Base-by-base conservation (phyloP, 1,140 invertebrate genomes). In the Drosophila guanche region DNA sequence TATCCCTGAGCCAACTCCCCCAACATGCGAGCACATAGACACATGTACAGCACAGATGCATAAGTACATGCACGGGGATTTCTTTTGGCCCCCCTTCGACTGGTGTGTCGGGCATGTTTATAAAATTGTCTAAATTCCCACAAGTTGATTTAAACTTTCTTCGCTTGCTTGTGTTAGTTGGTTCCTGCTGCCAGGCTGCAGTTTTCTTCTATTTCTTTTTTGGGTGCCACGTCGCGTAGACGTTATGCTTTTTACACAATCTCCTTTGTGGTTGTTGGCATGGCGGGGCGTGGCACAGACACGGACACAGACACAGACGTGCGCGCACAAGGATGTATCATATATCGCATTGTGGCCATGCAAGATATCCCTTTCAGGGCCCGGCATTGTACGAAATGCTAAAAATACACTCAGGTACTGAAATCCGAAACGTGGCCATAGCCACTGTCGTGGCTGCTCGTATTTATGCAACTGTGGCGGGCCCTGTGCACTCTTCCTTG, bases 61-160 rank as follows among this genome's bases (percentile, higher is more conserved):
- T 33, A 33, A 33, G 29, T 33, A 40, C 55, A 81, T 59, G 27
- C 55, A 50, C 16, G 20, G 46, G 51, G 63, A 68, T 62, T 65
- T 56, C 47, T 61, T 66, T 52, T 62, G 16, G 16, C 42, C 43
- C 43, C 50, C 16, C 55, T 51, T 37, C 53, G 37, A 43, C 37
- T 47, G 60, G 46, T 63, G 53, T 80, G 71, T 20, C 16, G 16
- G 16, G 16, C 72, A 74, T 85, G 80, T 85, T 85, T 85, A 85
- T 86, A 85, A 85, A 85, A 85, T 85, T 86, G 81, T 85, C 81
- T 81, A 86, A 85, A 86, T 85, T 85, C 83, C 81, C 81, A 85
- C 81, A 85, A 85, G 81, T 85, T 85, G 81, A 85, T 85, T 85
- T 85, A 85, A 85, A 85, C 81, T 86, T 86, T 81, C 73, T 71